phyloP scores from a whole-genome alignment of 2,113 vertebrate genomes.

The Thamnophis sirtalis region DNA sequence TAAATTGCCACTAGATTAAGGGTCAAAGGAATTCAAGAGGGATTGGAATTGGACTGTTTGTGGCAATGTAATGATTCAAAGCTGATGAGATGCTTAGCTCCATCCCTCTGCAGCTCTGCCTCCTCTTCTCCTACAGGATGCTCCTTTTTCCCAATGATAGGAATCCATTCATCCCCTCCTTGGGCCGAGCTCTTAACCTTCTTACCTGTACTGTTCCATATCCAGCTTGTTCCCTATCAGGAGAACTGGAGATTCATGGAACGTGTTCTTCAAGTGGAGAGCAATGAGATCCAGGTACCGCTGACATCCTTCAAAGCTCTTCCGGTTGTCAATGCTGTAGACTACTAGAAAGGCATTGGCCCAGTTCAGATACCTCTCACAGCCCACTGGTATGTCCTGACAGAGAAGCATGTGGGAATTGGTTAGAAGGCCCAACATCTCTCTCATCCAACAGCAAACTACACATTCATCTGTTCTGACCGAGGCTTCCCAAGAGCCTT shows the following conservation, averaged over 20 bases:
- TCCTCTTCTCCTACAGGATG: too few species aligned
- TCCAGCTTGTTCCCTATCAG: constrained; percentile 91
- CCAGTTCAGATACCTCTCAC: constrained; percentile 85
- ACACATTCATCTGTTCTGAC: too few species aligned
- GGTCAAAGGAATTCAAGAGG: too few species aligned
- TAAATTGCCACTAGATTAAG: too few species aligned
- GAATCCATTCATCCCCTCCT: background rate
- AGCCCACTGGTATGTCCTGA: constrained; percentile 81
- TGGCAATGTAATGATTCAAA: too few species aligned
- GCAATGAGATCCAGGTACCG: constrained; percentile 77
- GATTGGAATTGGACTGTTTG: too few species aligned
- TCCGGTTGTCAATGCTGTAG: constrained; percentile 80
- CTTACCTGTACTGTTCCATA: constrained; percentile 88
- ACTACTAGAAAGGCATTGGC: constrained; percentile 83
- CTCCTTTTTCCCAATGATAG: background rate
- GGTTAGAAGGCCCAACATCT: constrained; percentile 14
- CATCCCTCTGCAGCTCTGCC: too few species aligned
- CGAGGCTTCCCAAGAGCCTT: too few species aligned
- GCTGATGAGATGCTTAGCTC: too few species aligned
- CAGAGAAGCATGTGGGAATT: background rate
- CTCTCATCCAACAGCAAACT: background rate
- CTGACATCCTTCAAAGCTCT: constrained; percentile 79
- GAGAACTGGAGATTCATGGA: constrained; percentile 68
- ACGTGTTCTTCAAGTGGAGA: constrained; percentile 67
- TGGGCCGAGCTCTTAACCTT: background rate